Conservation (phyloP, 2,797 vertebrate genomes). For the Crax fasciolata region DNA sequence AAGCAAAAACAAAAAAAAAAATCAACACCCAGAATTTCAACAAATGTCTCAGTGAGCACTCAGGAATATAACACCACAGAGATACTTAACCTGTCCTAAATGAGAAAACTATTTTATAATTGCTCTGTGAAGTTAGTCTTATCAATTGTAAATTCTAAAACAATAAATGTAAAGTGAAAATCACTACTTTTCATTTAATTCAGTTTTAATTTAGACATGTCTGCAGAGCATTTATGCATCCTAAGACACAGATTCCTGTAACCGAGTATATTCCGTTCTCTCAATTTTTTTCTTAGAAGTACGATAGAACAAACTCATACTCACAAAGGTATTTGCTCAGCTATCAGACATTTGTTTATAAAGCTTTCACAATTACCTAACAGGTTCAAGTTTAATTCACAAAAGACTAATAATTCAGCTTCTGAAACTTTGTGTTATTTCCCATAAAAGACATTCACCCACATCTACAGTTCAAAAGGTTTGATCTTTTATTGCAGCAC, state of each 20-base stretch:
- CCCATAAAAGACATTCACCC: neutral
- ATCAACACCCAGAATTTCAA: neutral
- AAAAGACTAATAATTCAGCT: neutral
- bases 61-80: neutral
- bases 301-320: neutral
- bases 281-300: neutral
- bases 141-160: neutral
- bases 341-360: neutral
- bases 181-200: neutral
- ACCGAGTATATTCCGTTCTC: neutral
- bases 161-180: neutral
- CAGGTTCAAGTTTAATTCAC: conserved; percentile 7
- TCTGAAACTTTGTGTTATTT: conserved; percentile 12
- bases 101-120: neutral
- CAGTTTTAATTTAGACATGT: neutral
- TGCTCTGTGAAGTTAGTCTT: neutral
- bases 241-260: neutral
- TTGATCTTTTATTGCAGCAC: conserved; percentile 17
- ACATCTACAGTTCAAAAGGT: neutral
- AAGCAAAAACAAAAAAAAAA: conserved; percentile 10
- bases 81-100: neutral
- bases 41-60: neutral
- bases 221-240: neutral
- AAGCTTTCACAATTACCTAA: neutral
- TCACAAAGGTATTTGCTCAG: neutral